These are phyloP conservation scores for Cynopterus sphinx DNA, from an alignment of 2,797 vertebrate genomes.

Conservation along the genomic window DNA sequence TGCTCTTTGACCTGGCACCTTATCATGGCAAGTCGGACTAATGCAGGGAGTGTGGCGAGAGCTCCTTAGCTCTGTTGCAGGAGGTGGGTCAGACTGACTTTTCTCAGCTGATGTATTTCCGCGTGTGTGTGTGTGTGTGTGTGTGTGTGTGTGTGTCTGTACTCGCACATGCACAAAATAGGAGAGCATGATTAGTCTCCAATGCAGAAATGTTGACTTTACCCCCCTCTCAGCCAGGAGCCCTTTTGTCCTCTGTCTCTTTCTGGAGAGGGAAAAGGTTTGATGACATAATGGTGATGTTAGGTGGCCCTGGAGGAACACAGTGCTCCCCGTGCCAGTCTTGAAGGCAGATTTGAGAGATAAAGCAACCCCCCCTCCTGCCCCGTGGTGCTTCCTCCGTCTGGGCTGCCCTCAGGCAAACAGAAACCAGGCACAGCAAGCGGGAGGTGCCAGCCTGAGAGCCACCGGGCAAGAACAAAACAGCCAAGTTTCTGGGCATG, in stretches of 20 bases:
- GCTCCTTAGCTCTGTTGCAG: neutral
- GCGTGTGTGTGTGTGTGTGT: neutral
- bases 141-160: neutral
- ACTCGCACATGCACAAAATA: neutral
- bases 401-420: slow-evolving; percentile 17
- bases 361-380: neutral
- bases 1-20: neutral
- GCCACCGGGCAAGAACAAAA: neutral
- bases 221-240: neutral
- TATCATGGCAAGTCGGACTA: neutral
- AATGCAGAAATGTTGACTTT: neutral
- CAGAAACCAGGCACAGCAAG: slow-evolving; percentile 1
- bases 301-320: neutral
- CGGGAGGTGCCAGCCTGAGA: slow-evolving; percentile 35
- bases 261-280: slow-evolving; percentile 35
- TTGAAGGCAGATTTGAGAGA: slow-evolving; percentile 29
- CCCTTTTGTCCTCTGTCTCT: slow-evolving; percentile 52
- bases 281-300: slow-evolving; percentile 2
- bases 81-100: neutral
- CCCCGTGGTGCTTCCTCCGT: neutral
- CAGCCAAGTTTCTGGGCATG: slow-evolving; percentile 52
- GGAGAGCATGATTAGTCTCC: neutral
- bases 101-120: neutral
- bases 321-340: neutral
- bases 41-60: neutral